A percentile compares a stretch with the other conserved stretches of the same genome.
Evolutionary conservation across 2,113 vertebrate genomes (phyloP).

Genomic region (Pachycephala philippinensis): DNA sequence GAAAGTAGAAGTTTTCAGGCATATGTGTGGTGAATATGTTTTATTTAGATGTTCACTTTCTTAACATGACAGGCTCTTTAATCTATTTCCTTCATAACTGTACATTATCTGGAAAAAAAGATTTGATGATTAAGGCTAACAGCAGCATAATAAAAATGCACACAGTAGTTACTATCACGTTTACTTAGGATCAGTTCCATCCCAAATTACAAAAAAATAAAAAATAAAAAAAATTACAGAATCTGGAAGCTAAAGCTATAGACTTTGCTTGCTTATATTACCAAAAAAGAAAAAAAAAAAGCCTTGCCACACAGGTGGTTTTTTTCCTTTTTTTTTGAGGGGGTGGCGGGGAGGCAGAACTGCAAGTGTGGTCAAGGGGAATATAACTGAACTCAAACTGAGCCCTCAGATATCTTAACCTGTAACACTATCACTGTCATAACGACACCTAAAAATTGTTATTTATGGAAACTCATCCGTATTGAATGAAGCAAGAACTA

Average conservation of each 20-base stretch:
- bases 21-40: not conserved
- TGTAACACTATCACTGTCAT: not conserved
- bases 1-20: not conserved
- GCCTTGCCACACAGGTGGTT: not conserved
- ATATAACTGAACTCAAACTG: not conserved
- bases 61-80: not conserved
- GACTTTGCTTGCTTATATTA: not conserved
- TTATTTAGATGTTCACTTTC: not conserved
- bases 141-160: not conserved
- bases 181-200: not conserved
- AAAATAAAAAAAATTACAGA: not conserved
- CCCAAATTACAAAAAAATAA: not conserved
- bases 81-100: not conserved
- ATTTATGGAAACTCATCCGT: not conserved
- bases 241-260: not conserved
- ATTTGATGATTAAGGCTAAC: not conserved
- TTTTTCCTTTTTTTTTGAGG: not conserved
- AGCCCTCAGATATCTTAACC: not conserved
- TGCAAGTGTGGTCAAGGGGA: not conserved
- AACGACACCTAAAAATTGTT: not conserved
- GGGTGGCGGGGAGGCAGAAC: not conserved
- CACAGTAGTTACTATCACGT: not conserved
- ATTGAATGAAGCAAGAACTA: not conserved
- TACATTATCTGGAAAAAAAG: not conserved
- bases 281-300: not conserved